Percentiles rank a stretch among this genome's conserved stretches.
phyloP scores from a whole-genome alignment of 64 coral and sea anemone species.

The Stichodactyla mertensii region DNA sequence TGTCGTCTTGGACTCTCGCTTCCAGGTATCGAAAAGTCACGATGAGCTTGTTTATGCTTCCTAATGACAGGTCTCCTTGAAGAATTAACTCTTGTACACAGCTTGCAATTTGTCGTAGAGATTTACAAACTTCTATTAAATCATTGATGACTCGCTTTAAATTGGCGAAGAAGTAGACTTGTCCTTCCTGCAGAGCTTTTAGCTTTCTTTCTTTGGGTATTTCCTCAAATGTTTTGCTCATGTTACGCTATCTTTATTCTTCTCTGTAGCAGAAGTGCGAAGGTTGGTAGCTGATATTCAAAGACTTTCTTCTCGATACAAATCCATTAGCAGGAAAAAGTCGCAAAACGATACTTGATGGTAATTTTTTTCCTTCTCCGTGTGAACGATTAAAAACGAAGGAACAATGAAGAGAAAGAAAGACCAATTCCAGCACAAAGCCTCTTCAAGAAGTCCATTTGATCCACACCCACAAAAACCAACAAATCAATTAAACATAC shows the following conservation, averaged over 20 bases:
- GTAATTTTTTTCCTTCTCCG: too few relatives aligned
- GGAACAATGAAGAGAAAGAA: not conserved
- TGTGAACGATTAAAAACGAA: too few relatives aligned
- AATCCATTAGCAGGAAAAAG: not conserved
- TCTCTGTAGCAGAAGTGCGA: not conserved
- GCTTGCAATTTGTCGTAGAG: conserved; percentile 31
- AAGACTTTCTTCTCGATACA: not conserved
- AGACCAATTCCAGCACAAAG: not conserved
- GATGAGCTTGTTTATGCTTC: conserved; percentile 59
- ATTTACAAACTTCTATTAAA: conserved; percentile 41
- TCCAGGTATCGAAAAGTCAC: conserved; percentile 44
- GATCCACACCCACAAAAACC: not conserved
- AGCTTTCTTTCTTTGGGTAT: conserved; percentile 19
- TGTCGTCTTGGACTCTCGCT: conserved; percentile 44
- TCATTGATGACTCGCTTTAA: conserved; percentile 66
- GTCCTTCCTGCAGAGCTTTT: conserved; percentile 24
- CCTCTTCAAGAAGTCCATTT: not conserved
- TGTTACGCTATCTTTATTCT: not conserved
- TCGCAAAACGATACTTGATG: not conserved
- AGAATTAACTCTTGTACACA: conserved; percentile 37
- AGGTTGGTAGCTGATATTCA: too few relatives aligned
- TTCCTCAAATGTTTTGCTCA: not conserved
- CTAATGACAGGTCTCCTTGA: conserved; percentile 38
- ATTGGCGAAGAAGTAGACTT: conserved; percentile 32
- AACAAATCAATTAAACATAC: not conserved